Evolutionary conservation across 1,140 invertebrate genomes (phyloP), one percentile per base, ranked within the genome.

Genomic region (Stegodyphus dumicola): DNA sequence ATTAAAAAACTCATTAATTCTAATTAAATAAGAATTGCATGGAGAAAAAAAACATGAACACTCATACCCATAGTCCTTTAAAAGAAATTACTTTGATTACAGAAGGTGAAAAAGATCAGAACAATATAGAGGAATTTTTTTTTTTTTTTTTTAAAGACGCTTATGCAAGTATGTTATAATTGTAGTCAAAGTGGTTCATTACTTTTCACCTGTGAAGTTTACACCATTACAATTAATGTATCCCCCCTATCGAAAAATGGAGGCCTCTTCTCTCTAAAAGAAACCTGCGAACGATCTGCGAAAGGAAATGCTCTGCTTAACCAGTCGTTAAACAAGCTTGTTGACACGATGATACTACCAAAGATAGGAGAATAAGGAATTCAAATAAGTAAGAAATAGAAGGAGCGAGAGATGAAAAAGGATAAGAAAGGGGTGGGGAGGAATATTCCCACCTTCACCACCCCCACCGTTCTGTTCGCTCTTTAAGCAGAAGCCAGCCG

Each of bases 311-410:
- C 80, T 17, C 54, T 83, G 80, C 70, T 67, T 83, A 83, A 83
- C 80, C 71, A 83, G 80, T 83, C 73, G 80, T 83, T 83, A 83
- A 83, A 83, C 80, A 83, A 83, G 80, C 80, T 83, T 83, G 80
- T 83, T 83, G 80, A 83, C 80, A 83, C 65, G 80, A 75, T 64
- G 73, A 83, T 75, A 75, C 80, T 75, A 83, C 64, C 80, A 66
- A 75, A 79, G 52, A 60, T 65, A 17, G 67, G 60, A 60, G 80
- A 83, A 83, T 75, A 66, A 83, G 80, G 64, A 73, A 83, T 83
- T 83, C 80, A 75, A 83, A 83, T 83, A 83, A 83, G 71, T 33
- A 33, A 33, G 33, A 33, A 33, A 33, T 33, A 33, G 33, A 33
- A 33, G 33, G 33, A 33, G 33, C 1, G 33, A 33, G 33, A 33